Evolutionary conservation across 1,140 invertebrate genomes (phyloP).

Genomic region (Agrypnia vestita): DNA sequence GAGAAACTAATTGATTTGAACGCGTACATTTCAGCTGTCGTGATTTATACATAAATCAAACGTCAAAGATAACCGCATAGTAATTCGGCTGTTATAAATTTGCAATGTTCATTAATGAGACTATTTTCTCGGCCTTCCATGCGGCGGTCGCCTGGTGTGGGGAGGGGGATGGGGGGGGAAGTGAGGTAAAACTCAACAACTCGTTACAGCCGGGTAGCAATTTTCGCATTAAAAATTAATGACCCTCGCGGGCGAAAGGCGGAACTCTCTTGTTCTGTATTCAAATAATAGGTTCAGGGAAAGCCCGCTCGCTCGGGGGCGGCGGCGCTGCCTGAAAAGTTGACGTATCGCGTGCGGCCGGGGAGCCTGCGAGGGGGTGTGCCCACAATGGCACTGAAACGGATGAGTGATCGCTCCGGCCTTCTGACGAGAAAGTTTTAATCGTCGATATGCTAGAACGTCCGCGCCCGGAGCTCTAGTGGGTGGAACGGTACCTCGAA

Average conservation of each 20-base stretch:
- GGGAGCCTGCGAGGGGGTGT: neutral
- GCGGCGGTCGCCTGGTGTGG: too few relatives aligned
- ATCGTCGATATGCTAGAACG: conserved; percentile 2
- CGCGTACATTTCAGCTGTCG: too few relatives aligned
- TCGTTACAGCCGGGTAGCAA: conserved; percentile 49
- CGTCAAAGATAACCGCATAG: too few relatives aligned
- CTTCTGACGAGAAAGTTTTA: conserved; percentile 6
- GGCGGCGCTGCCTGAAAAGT: conserved; percentile 11
- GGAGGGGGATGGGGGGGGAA: neutral
- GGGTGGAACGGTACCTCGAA: neutral
- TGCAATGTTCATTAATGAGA: too few relatives aligned
- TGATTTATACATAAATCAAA: too few relatives aligned
- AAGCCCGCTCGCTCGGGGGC: conserved; percentile 24
- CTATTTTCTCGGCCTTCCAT: too few relatives aligned
- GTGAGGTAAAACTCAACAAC: conserved; percentile 46
- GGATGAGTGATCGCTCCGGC: conserved; percentile 3
- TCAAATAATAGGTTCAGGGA: conserved; percentile 48
- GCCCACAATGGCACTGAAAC: conserved; percentile 9
- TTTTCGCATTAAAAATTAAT: conserved; percentile 57
- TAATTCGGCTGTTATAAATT: too few relatives aligned
- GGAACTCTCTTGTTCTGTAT: conserved; percentile 55
- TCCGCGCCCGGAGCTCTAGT: neutral
- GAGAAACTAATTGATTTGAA: too few relatives aligned
- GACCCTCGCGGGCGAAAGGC: conserved; percentile 33
- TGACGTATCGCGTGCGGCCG: conserved; percentile 30